Evolutionary conservation across 30 jellyfish, hydroid and myxozoan genomes (phyloP).

Genomic region (Turritopsis rubra): DNA sequence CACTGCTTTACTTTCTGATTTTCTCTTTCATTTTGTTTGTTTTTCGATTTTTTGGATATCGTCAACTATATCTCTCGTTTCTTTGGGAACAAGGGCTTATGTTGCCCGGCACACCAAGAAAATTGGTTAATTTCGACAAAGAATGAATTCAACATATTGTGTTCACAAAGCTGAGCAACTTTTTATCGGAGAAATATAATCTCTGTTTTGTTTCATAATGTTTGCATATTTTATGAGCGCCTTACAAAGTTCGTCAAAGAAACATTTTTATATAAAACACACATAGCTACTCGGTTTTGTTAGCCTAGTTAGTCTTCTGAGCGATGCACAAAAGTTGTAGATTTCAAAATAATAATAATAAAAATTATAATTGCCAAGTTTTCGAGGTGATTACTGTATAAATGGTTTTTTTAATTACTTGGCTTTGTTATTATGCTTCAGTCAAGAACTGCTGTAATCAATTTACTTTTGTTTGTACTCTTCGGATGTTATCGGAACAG

Average conservation of each 20-base stretch:
- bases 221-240: neutral
- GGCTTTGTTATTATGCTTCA: neutral
- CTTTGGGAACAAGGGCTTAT: too few species aligned
- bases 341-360: neutral
- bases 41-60: too few species aligned
- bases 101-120: too few species aligned
- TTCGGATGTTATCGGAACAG: neutral
- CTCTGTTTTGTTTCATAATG: too few species aligned
- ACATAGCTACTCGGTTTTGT: neutral
- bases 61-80: too few species aligned
- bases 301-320: too few species aligned
- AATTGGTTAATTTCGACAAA: too few species aligned
- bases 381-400: neutral
- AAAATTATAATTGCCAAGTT: neutral
- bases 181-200: neutral
- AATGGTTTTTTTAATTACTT: neutral
- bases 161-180: neutral
- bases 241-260: neutral
- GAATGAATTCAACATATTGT: too few species aligned
- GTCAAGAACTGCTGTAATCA: neutral
- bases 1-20: too few species aligned
- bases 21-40: too few species aligned
- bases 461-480: neutral
- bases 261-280: too few species aligned
- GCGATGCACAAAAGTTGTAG: too few species aligned